Evolutionary conservation across 2,888 invertebrate species (phyloP).

Genomic region (Lamproptera curius): DNA sequence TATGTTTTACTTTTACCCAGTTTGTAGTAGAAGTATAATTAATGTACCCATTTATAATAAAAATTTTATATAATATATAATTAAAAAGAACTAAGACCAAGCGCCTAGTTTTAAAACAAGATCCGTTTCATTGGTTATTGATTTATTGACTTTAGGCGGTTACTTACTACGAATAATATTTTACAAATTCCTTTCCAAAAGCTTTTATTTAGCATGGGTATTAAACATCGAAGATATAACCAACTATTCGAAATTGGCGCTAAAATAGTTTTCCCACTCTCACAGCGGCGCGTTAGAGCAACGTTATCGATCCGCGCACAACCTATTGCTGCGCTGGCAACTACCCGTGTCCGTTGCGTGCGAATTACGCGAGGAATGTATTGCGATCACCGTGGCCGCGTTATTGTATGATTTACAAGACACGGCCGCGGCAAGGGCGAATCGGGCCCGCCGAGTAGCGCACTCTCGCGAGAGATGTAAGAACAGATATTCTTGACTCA

Average conservation of each 20-base stretch:
- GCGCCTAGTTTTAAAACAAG: no score
- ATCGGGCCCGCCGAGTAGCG: constrained; percentile 70
- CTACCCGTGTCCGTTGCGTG: constrained; percentile 24
- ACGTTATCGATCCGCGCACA: constrained; percentile 61
- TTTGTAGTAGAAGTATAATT: no score
- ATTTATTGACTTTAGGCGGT: no score
- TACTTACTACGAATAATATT: no score
- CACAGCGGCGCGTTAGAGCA: constrained; percentile 37
- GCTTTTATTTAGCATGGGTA: constrained; percentile 1
- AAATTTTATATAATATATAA: no score
- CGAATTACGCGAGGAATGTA: constrained; percentile 54
- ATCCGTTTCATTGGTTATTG: no score
- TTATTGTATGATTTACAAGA: constrained; percentile 54
- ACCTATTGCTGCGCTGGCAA: constrained; percentile 55
- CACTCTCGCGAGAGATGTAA: constrained; percentile 74
- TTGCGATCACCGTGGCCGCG: constrained; percentile 47
- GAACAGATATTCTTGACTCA: constrained; percentile 64
- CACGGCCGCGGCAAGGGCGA: constrained; percentile 65
- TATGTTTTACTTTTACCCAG: no score
- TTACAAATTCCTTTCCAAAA: no score
- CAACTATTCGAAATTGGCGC: constrained; percentile 57
- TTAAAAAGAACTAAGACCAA: no score
- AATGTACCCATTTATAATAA: no score
- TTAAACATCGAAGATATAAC: constrained; percentile 9
- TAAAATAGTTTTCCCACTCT: constrained; percentile 47